Conservation (phyloP, 2,888 invertebrate genomes). For the Ectemnius cavifrons region DNA sequence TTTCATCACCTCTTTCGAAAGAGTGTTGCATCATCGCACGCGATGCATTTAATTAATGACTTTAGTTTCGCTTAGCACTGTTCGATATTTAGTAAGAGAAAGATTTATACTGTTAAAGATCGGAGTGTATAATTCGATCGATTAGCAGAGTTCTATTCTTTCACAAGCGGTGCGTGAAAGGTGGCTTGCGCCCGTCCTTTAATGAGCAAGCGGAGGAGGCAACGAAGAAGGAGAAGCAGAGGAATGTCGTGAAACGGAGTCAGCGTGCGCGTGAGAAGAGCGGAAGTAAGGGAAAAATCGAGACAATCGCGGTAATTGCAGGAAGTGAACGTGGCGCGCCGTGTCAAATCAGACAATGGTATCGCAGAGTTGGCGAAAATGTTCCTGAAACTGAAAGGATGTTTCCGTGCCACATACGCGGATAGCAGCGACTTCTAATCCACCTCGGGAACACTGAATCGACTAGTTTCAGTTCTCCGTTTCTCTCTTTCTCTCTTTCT, state of each 20-base stretch:
- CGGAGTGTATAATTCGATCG: too few species aligned
- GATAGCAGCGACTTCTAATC: constrained; percentile 23
- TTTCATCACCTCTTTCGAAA: too few species aligned
- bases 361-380: constrained; percentile 53
- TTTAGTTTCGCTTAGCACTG: too few species aligned
- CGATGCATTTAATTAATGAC: too few species aligned
- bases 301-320: constrained; percentile 62
- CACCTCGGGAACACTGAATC: too few species aligned
- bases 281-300: constrained; percentile 53
- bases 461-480: not conserved
- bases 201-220: too few species aligned
- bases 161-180: too few species aligned
- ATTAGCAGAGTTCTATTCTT: too few species aligned
- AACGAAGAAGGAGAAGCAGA: not conserved
- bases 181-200: too few species aligned
- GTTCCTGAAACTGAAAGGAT: constrained; percentile 40
- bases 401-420: constrained; percentile 37
- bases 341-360: constrained; percentile 53
- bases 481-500: not conserved
- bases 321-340: constrained; percentile 54
- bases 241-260: not conserved
- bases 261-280: constrained; percentile 50
- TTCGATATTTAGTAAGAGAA: too few species aligned
- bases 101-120: too few species aligned
- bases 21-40: too few species aligned